Percentiles rank a stretch among this genome's conserved stretches.
These are phyloP conservation scores for Dolomedes plantarius DNA, from an alignment of 2,888 invertebrate species.

Conservation along the genomic window DNA sequence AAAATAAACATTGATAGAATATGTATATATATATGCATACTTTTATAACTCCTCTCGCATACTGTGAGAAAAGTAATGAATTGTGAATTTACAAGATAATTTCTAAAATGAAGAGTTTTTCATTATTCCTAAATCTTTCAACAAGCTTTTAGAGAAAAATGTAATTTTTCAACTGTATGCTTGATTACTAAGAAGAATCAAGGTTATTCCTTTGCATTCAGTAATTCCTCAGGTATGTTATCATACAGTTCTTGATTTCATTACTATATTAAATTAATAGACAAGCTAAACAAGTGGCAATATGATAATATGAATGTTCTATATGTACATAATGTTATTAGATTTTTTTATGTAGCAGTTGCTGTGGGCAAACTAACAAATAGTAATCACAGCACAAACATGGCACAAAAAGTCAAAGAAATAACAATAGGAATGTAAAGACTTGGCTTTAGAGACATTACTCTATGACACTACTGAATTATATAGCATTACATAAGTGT, in stretches of 20 bases:
- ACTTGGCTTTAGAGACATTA: slow-evolving; percentile 62
- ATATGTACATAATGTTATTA: slow-evolving; percentile 62
- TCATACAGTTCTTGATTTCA: neutral
- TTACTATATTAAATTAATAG: slow-evolving; percentile 2
- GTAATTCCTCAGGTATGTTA: neutral
- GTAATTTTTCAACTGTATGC: neutral
- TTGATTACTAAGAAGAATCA: neutral
- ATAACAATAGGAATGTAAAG: slow-evolving; percentile 68
- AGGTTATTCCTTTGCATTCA: slow-evolving; percentile 7
- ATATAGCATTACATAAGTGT: slow-evolving; percentile 69
- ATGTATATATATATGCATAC: slow-evolving; percentile 13
- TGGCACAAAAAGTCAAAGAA: slow-evolving; percentile 66
- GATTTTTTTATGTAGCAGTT: slow-evolving; percentile 46
- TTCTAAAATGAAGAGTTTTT: neutral
- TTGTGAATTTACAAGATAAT: neutral
- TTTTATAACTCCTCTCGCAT: neutral
- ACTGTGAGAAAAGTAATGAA: slow-evolving; percentile 42
- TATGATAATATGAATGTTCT: slow-evolving; percentile 66
- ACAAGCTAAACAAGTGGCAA: slow-evolving; percentile 36
- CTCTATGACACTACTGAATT: slow-evolving; percentile 66
- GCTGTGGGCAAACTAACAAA: slow-evolving; percentile 61
- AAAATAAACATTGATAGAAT: slow-evolving; percentile 27
- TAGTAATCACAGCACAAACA: slow-evolving; percentile 66
- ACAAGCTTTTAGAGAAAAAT: slow-evolving; percentile 3
- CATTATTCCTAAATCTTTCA: neutral